Conservation (phyloP, 1,140 invertebrate genomes). For the Pseudoatta argentina region DNA sequence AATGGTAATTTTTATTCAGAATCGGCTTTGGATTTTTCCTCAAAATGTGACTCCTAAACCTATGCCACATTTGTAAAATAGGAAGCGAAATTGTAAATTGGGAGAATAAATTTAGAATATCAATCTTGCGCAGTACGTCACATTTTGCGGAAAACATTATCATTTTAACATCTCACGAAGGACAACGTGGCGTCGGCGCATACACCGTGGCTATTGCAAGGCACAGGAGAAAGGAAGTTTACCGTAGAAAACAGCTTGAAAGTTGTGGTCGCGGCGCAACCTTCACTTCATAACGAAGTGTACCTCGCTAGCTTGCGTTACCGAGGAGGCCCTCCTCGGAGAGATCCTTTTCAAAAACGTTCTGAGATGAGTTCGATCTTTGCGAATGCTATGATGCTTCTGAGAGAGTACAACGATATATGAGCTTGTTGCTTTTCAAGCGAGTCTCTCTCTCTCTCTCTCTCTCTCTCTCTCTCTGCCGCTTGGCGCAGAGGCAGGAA, state of each 20-base stretch:
- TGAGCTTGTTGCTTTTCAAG: slow-evolving; percentile 54
- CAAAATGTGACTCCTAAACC: not conserved
- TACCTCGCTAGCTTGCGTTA: slow-evolving; percentile 14
- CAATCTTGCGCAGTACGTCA: not conserved
- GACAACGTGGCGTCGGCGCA: slow-evolving; percentile 22
- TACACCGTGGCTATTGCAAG: slow-evolving; percentile 22
- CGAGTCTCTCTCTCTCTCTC: not conserved
- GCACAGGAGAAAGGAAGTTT: slow-evolving; percentile 68
- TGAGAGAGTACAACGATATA: slow-evolving; percentile 23
- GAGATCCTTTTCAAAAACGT: slow-evolving; percentile 41
- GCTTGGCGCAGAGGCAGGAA: slow-evolving; percentile 16
- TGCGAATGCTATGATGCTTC: not conserved
- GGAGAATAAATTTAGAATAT: not conserved
- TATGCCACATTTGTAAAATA: not conserved
- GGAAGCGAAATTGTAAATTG: not conserved
- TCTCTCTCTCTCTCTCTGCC: not conserved
- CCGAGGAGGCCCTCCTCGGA: not conserved
- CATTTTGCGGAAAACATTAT: slow-evolving; percentile 51
- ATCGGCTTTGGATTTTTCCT: not conserved
- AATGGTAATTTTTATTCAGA: not conserved
- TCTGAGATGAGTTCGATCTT: slow-evolving; percentile 14
- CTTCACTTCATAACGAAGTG: slow-evolving; percentile 54
- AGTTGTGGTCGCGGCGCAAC: slow-evolving; percentile 54
- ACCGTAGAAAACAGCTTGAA: slow-evolving; percentile 68
- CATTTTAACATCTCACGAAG: slow-evolving; percentile 64